Evolutionary conservation across 2,888 invertebrate genomes (phyloP).

Genomic region (Onchidella celtica): DNA sequence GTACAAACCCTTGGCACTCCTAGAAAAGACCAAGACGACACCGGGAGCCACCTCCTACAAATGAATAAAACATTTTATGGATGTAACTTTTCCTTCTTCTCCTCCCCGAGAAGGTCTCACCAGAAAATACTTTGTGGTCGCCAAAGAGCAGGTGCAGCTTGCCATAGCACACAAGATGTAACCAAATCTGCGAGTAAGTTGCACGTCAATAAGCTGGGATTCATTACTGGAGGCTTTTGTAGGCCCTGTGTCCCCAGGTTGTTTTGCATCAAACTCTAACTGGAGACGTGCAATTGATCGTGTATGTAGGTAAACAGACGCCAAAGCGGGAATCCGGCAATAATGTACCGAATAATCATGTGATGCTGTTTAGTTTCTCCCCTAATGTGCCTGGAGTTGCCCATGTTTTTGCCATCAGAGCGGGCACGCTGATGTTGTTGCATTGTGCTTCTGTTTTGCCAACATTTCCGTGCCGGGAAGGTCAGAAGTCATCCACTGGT

Average conservation of each 20-base stretch:
- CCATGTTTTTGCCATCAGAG: conserved; percentile 32
- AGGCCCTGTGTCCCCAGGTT: background rate
- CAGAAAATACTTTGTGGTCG: too few relatives aligned
- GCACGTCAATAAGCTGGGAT: background rate
- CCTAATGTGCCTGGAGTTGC: conserved; percentile 20
- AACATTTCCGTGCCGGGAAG: conserved; percentile 40
- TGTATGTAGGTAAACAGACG: conserved; percentile 34
- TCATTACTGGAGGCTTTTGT: background rate
- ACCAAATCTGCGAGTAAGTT: background rate
- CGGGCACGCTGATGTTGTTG: conserved; percentile 38
- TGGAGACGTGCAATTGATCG: conserved; percentile 26
- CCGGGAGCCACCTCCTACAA: too few relatives aligned
- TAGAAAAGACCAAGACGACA: too few relatives aligned
- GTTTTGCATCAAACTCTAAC: conserved; percentile 22
- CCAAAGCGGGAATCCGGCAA: background rate
- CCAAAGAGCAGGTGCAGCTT: background rate
- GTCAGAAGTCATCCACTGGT: conserved; percentile 27
- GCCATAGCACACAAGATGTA: background rate
- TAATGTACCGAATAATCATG: conserved; percentile 44
- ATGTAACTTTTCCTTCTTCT: too few relatives aligned
- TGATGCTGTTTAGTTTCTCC: conserved; percentile 36
- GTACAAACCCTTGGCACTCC: too few relatives aligned
- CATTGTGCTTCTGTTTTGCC: conserved; percentile 44
- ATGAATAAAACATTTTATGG: too few relatives aligned
- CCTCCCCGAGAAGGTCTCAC: too few relatives aligned